Conservation (phyloP, 2,888 invertebrate species). For the Mimumesa dahlbomi region DNA sequence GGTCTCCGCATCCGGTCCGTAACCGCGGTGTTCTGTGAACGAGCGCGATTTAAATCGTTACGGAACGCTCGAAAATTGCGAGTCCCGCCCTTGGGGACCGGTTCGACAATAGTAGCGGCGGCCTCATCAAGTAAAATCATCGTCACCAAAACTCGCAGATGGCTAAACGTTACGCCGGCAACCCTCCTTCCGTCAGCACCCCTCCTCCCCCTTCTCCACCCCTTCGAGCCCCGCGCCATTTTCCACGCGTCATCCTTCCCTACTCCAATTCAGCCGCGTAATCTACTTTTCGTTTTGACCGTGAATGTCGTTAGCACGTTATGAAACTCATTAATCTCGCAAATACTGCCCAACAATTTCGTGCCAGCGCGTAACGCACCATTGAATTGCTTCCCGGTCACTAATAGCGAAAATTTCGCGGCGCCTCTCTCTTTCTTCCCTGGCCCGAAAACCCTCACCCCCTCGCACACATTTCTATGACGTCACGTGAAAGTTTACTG, state of each 20-base stretch:
- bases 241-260: slow-evolving; percentile 58
- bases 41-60: slow-evolving; percentile 69
- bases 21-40: slow-evolving; percentile 13
- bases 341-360: slow-evolving; percentile 68
- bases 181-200: slow-evolving; percentile 31
- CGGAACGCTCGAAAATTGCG: slow-evolving; percentile 64
- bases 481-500: too few relatives aligned
- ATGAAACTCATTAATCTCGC: slow-evolving; percentile 76
- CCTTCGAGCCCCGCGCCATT: slow-evolving; percentile 20
- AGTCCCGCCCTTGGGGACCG: slow-evolving; percentile 65
- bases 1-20: slow-evolving; percentile 39
- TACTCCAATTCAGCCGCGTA: slow-evolving; percentile 69
- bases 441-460: too few relatives aligned
- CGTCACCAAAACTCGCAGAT: slow-evolving; percentile 74
- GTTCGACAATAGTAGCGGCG: slow-evolving; percentile 69
- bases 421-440: slow-evolving; percentile 44
- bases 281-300: slow-evolving; percentile 75
- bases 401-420: slow-evolving; percentile 62
- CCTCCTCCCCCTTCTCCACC: not conserved
- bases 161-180: slow-evolving; percentile 65
- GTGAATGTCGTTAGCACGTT: slow-evolving; percentile 76
- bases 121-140: slow-evolving; percentile 76
- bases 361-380: slow-evolving; percentile 63
- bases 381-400: slow-evolving; percentile 62
- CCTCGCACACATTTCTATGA: too few relatives aligned